Base-by-base conservation (phyloP, 2,888 invertebrate genomes). In the Pantelozetes paolii region DNA sequence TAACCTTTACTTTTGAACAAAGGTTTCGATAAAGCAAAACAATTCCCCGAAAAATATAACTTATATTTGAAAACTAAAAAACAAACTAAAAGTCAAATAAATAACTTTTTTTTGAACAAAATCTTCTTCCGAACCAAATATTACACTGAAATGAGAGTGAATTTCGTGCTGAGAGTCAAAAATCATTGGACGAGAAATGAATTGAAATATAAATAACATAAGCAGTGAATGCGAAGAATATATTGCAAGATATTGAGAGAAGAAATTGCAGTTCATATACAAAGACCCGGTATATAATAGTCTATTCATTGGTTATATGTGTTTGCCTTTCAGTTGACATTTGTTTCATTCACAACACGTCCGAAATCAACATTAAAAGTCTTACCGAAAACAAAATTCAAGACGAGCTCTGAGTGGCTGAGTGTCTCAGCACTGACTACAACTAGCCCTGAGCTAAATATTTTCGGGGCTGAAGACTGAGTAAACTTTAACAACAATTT, bases 111-210 rank as follows among this genome's bases (percentile, higher is more conserved):
- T 36, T 36, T 36, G 36, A 36, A 11, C 5, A 36, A 36, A 36
- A 5, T 36, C 36, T 8, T 36, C 6, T 36, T 36, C 11, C 11
- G 45, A 15, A 6, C 50, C n/a, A 15, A 50, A 20, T n/a, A 50
- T n/a, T 45, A 45, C 8, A 45, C 15, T 45, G 15, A 45, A 45
- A 18, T 40, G 15, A 45, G n/a, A 50, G 20, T 50, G 2, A 20
- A 50, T 20, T 50, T 50, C 50, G 50, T 50, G 50, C 50, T 50
- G 50, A 50, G 50, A n/a, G 20, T 50, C 50, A 50, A 50, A 50
- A 50, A 50, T 50, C 50, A 50, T 50, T 50, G 50, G n/a, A 8
- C 20, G n/a, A 50, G 50, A 50, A 50, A 6, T 13, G 20, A 50
- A 20, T 20, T 50, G 20, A 50, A 50, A 50, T n/a, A 50, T 20